phyloP scores from a whole-genome alignment of 2,888 invertebrate species.

The Phalera bucephala region DNA sequence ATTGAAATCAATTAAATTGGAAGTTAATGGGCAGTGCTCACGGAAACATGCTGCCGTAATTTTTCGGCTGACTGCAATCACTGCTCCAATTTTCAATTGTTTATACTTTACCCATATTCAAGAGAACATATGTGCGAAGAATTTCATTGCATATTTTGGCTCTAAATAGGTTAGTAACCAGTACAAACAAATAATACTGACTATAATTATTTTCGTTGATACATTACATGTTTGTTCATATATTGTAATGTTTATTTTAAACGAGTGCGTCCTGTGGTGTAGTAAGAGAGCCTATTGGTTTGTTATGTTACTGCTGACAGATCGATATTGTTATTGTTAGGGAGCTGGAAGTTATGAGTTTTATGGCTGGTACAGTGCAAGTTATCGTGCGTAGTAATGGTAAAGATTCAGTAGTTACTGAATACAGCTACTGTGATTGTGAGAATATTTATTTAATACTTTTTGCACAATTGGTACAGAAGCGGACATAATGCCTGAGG shows the following conservation, averaged over 20 bases:
- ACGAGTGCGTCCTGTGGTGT: constrained; percentile 37
- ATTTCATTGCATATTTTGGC: constrained; percentile 14
- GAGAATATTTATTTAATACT: no score
- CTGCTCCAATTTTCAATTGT: constrained; percentile 20
- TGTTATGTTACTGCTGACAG: constrained; percentile 37
- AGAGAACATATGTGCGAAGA: constrained; percentile 10
- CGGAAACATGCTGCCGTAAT: constrained; percentile 21
- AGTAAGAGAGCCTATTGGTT: constrained; percentile 30
- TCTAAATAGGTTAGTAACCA: constrained; percentile 17
- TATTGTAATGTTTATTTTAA: constrained; percentile 41
- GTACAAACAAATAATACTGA: constrained; percentile 17
- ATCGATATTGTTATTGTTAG: constrained; percentile 41
- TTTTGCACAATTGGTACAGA: no score
- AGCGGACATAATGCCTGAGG: no score
- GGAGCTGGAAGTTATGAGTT: no score
- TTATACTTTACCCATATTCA: constrained; percentile 7
- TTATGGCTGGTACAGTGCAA: no score
- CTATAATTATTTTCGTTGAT: constrained; percentile 17
- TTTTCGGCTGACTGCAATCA: constrained; percentile 23
- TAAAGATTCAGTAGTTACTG: no score
- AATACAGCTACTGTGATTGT: no score
- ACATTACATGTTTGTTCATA: constrained; percentile 19
- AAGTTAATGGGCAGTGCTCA: constrained; percentile 35
- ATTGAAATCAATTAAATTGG: constrained; percentile 36
- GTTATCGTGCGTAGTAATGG: no score